A percentile compares a stretch with the other conserved stretches of the same genome.
Conservation (phyloP, 2,797 vertebrate genomes). For the Micropoecilia bifurca region DNA sequence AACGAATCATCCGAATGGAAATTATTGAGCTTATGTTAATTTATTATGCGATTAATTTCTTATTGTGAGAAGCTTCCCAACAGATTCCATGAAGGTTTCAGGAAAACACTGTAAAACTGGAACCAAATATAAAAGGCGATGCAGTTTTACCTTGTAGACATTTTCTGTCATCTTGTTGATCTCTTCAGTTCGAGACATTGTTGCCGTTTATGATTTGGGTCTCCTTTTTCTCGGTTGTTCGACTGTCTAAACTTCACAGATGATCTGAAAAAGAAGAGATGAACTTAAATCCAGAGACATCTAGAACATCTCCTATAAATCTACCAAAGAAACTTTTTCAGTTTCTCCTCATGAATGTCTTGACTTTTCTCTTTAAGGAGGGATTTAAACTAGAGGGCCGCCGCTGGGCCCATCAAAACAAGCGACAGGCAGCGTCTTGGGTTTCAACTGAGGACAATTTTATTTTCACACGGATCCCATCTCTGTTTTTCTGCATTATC, state of each 20-base stretch:
- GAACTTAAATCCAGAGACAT: not conserved
- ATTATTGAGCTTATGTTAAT: no score
- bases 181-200: constrained; percentile 89
- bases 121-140: not conserved
- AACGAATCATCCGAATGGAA: no score
- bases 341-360: not conserved
- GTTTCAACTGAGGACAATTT: constrained; percentile 38
- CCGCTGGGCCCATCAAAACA: constrained; percentile 17
- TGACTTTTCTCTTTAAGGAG: not conserved
- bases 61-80: not conserved
- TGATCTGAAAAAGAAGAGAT: constrained; percentile 20
- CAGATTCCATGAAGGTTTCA: not conserved
- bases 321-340: no score
- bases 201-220: constrained; percentile 19
- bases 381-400: constrained; percentile 14
- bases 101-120: not conserved
- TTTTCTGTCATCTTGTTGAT: constrained; percentile 91
- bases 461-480: constrained; percentile 53
- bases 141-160: constrained; percentile 83
- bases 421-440: constrained; percentile 7
- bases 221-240: constrained; percentile 19
- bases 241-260: constrained; percentile 45
- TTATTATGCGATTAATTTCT: no score
- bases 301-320: not conserved
- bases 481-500: constrained; percentile 56